Percentiles rank a stretch among this genome's conserved stretches.
Evolutionary conservation across 1,140 invertebrate genomes (phyloP).

Genomic region (Lasioglossum baleicum): DNA sequence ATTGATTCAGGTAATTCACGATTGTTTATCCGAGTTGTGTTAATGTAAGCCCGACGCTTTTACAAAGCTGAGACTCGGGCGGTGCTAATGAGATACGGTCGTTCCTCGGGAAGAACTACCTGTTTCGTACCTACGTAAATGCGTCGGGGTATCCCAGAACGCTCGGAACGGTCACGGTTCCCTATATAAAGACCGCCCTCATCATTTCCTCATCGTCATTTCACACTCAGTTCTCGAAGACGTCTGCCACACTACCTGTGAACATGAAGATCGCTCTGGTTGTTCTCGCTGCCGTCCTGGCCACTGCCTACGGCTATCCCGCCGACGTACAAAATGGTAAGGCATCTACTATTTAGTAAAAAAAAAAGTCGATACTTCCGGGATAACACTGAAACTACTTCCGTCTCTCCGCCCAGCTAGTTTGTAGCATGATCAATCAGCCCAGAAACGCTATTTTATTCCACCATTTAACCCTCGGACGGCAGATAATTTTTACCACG

Average conservation of each 20-base stretch:
- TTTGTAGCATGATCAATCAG: too few relatives aligned
- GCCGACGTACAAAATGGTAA: slow-evolving; percentile 1
- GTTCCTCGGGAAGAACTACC: slow-evolving; percentile 7
- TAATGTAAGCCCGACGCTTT: not conserved
- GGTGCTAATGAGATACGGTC: slow-evolving; percentile 45
- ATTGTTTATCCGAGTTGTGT: too few relatives aligned
- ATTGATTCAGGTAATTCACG: too few relatives aligned
- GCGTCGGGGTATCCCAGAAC: slow-evolving; percentile 53
- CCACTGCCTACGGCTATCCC: not conserved
- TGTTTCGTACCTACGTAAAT: slow-evolving; percentile 28
- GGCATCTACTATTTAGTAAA: too few relatives aligned
- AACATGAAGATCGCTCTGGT: slow-evolving; percentile 18
- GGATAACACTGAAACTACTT: too few relatives aligned
- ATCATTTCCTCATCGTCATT: slow-evolving; percentile 49
- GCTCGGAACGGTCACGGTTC: not conserved
- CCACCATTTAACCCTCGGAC: too few relatives aligned
- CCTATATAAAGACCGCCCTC: slow-evolving; percentile 55
- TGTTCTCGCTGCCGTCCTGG: not conserved
- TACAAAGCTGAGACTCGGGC: not conserved
- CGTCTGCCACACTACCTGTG: not conserved
- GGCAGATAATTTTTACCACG: too few relatives aligned
- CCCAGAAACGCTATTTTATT: too few relatives aligned
- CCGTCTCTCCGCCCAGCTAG: too few relatives aligned
- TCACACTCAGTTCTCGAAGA: slow-evolving; percentile 14
- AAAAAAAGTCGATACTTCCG: too few relatives aligned